Percentiles rank a stretch among this genome's conserved stretches.
Evolutionary conservation across 2,113 vertebrate genomes (phyloP).

Genomic region (Microcebus lehilahytsara): DNA sequence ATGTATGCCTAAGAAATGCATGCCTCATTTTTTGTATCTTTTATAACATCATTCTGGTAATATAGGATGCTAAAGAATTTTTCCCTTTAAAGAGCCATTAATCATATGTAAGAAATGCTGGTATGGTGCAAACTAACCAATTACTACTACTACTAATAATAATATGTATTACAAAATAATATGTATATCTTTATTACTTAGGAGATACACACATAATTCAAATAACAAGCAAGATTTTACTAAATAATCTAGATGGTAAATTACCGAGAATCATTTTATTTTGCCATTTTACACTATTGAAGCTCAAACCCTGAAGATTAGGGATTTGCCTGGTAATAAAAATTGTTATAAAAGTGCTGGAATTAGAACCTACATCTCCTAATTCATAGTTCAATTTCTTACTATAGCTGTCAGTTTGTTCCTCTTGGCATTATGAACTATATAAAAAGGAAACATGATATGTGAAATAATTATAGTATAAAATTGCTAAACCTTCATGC

Average conservation of each 20-base stretch:
- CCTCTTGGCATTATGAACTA: not conserved
- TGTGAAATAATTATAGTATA: not conserved
- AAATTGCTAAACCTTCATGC: not conserved
- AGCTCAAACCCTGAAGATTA: not conserved
- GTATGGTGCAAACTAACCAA: not conserved
- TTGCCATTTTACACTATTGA: not conserved
- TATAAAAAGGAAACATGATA: not conserved
- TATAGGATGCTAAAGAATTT: not conserved
- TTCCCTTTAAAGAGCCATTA: not conserved
- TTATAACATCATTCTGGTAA: not conserved
- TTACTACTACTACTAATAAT: not conserved
- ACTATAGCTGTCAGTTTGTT: not conserved
- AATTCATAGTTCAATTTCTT: not conserved
- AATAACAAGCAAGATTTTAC: not conserved
- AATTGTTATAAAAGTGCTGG: not conserved
- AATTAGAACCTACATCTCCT: not conserved
- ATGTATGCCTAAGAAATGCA: not conserved
- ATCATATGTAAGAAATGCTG: not conserved
- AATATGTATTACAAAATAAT: not conserved
- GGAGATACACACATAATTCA: not conserved
- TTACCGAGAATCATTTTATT: not conserved
- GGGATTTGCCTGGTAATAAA: not conserved
- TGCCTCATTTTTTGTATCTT: not conserved
- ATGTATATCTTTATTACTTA: not conserved
- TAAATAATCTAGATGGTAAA: not conserved